Evolutionary conservation across 2,113 vertebrate species (phyloP), one percentile per base, ranked within the genome.

Genomic region (Perca schrenkii): DNA sequence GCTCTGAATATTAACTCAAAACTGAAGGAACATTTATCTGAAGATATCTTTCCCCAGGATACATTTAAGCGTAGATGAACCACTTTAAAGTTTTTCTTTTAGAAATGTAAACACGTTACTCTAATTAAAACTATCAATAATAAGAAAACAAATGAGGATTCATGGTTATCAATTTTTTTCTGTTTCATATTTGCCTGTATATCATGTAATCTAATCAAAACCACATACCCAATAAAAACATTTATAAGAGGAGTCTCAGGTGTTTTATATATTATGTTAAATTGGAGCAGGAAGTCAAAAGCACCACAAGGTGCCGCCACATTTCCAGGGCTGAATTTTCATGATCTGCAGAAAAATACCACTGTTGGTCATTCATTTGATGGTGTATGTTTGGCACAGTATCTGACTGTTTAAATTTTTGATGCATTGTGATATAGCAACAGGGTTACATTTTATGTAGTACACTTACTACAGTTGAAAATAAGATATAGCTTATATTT

Each of bases 221-320:
- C 2, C 8, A 60, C 6, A 65, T 50, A 67, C 47, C 17, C 16
- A 86, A 83, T 86, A 88, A 90, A 88, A 49, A 0, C 0, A 53
- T 50, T 28, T 28, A 0, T 19, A 57, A 49, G 17, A 2, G 4
- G 5, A 68, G 46, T 25, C 2, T 67, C 12, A 6, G 12, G 19
- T 63, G n/a, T 57, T 47, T 10, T 22, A 6, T 14, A 7, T 22
- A 17, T 14, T 53, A 13, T 46, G 40, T 67, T 68, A 4, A 0
- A 71, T 11, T 62, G 6, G 25, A 28, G 68, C 78, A 81, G 21
- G 46, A 78, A 22, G 14, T 43, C 62, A 34, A 43, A 53, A 71
- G 15, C 4, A 15, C 89, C 91, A 91, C 86, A 63, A 79, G 90
- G 76, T 80, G 90, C 19, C 22, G 80, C 86, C 70, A 86, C 4